Evolutionary conservation across 2,113 vertebrate genomes (phyloP).

Genomic region (Xiphophorus maculatus): DNA sequence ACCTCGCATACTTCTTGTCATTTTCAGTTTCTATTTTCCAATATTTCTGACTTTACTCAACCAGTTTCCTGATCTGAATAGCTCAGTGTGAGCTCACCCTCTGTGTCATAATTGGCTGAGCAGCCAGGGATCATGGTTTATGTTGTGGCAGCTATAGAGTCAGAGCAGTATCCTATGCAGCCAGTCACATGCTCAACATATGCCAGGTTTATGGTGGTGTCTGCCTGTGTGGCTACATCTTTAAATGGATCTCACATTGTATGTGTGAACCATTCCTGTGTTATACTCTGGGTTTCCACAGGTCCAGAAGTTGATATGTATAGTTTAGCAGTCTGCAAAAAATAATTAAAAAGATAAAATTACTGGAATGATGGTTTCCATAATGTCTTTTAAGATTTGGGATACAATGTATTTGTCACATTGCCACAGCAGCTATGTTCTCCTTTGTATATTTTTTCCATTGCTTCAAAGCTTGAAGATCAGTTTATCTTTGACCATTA

Average conservation of each 20-base stretch:
- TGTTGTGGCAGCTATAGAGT: not conserved
- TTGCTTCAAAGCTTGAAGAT: too few species aligned
- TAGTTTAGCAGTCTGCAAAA: slow-evolving; percentile 21
- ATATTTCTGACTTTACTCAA: not conserved
- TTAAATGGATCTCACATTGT: not conserved
- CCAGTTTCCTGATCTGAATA: not conserved
- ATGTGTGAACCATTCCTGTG: not conserved
- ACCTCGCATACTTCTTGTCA: not conserved
- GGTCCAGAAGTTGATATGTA: not conserved
- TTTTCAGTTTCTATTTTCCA: not conserved
- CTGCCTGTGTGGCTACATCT: not conserved
- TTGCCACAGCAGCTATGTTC: slow-evolving; percentile 2
- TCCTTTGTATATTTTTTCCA: not conserved
- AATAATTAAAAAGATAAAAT: slow-evolving; percentile 40
- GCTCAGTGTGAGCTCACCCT: not conserved
- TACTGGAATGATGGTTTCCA: slow-evolving; percentile 38
- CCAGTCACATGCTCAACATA: not conserved
- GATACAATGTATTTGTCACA: slow-evolving; percentile 1
- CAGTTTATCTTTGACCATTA: not conserved
- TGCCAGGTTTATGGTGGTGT: not conserved
- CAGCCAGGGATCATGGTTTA: not conserved
- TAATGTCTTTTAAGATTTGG: slow-evolving; percentile 34
- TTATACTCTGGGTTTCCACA: not conserved
- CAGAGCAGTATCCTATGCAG: not conserved
- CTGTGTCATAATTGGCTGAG: not conserved